Conservation (phyloP, 2,888 invertebrate genomes). For the Chironomus riparius region DNA sequence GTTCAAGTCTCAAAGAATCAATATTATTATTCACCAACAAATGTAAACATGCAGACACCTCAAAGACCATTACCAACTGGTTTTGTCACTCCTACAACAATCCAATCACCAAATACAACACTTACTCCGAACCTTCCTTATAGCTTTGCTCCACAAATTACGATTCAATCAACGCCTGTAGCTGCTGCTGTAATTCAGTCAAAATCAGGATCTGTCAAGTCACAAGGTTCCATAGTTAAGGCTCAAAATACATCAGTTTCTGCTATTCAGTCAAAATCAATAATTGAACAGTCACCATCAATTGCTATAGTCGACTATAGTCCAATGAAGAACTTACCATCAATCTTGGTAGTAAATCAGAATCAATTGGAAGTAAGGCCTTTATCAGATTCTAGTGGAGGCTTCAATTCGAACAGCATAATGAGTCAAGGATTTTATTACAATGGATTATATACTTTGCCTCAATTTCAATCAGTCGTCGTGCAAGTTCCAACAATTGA, state of each 20-base stretch:
- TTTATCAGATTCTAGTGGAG: neutral
- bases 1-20: neutral
- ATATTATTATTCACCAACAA: neutral
- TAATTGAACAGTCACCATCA: neutral
- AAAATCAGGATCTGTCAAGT: too few species aligned
- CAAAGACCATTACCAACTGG: neutral
- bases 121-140: neutral
- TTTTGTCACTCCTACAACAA: neutral
- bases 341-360: neutral
- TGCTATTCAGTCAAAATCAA: too few species aligned
- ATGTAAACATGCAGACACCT: neutral
- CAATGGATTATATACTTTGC: slow-evolving; percentile 1
- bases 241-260: too few species aligned
- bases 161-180: too few species aligned
- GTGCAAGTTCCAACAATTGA: slow-evolving; percentile 25
- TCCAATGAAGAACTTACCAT: neutral
- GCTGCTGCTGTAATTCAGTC: too few species aligned
- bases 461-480: slow-evolving; percentile 19
- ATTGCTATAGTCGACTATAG: too few species aligned
- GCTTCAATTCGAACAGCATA: neutral
- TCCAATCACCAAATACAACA: neutral
- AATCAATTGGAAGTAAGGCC: slow-evolving; percentile 13
- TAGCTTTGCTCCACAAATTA: neutral
- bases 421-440: slow-evolving; percentile 9
- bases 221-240: too few species aligned